A percentile compares a stretch with the other conserved stretches of the same genome.
phyloP scores from a whole-genome alignment of 2,888 invertebrate species.

The Leucophora obtusa region DNA sequence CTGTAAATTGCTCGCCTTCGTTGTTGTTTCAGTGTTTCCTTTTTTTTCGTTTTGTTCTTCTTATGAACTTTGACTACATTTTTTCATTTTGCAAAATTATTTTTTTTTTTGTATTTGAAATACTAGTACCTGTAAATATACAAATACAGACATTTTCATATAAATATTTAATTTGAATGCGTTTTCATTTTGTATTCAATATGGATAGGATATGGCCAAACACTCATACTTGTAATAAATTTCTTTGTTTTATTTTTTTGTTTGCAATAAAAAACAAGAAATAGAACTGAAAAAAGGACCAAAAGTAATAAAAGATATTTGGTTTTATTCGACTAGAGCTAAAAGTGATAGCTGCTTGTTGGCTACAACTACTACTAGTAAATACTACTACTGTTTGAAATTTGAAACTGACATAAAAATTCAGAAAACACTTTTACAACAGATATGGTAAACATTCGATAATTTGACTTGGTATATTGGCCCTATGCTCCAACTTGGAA shows the following conservation, averaged over 20 bases:
- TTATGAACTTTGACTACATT: conserved; percentile 48
- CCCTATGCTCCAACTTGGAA: too few species aligned
- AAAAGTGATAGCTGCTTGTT: conserved; percentile 30
- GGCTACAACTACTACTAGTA: not conserved
- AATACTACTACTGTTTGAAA: conserved; percentile 28
- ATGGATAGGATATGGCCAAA: conserved; percentile 61
- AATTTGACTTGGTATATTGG: too few species aligned
- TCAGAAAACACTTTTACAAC: not conserved
- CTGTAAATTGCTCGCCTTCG: conserved; percentile 29
- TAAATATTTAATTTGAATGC: conserved; percentile 76
- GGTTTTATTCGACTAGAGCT: conserved; percentile 11
- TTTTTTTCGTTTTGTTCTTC: conserved; percentile 8
- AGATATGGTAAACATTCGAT: not conserved
- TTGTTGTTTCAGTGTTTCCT: not conserved
- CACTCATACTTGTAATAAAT: conserved; percentile 52
- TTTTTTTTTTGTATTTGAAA: conserved; percentile 51
- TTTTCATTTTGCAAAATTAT: conserved; percentile 48
- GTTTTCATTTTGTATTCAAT: conserved; percentile 72
- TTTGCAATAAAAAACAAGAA: conserved; percentile 1
- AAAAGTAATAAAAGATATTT: conserved; percentile 21
- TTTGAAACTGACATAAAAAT: conserved; percentile 27
- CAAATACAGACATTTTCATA: conserved; percentile 74
- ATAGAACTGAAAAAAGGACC: not conserved
- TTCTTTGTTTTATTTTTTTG: conserved; percentile 25
- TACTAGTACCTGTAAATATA: conserved; percentile 58